Conservation (phyloP, 2,797 vertebrate species). For the Siniperca scherzeri region DNA sequence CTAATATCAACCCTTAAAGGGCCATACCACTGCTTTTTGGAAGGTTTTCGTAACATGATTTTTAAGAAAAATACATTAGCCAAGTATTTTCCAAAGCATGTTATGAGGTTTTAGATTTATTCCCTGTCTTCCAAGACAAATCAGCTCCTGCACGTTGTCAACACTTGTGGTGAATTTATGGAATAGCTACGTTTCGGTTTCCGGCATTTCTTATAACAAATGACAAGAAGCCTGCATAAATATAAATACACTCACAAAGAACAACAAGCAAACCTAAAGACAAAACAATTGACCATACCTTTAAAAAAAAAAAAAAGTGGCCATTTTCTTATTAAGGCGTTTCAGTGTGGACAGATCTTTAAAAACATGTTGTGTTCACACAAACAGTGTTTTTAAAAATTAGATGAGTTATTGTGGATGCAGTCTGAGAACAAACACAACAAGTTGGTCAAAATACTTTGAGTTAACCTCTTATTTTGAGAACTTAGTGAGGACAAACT, state of each 20-base stretch:
- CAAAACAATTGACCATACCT: too few relatives aligned
- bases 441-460: too few relatives aligned
- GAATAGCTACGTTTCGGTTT: too few relatives aligned
- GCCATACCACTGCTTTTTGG: not conserved
- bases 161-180: not conserved
- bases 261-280: too few relatives aligned
- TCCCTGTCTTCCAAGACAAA: not conserved
- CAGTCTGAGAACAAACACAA: constrained; percentile 6
- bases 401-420: not conserved
- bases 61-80: not conserved
- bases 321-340: not conserved
- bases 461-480: too few relatives aligned
- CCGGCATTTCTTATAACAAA: too few relatives aligned
- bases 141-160: not conserved
- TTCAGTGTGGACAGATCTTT: not conserved
- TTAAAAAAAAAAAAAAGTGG: not conserved
- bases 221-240: too few relatives aligned
- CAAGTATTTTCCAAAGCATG: not conserved
- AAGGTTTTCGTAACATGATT: not conserved
- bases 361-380: too few relatives aligned
- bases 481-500: too few relatives aligned
- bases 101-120: not conserved
- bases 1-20: not conserved
- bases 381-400: too few relatives aligned
- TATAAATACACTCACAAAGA: too few relatives aligned